phyloP scores from a whole-genome alignment of 2,113 vertebrate species.

The Micromys minutus region DNA sequence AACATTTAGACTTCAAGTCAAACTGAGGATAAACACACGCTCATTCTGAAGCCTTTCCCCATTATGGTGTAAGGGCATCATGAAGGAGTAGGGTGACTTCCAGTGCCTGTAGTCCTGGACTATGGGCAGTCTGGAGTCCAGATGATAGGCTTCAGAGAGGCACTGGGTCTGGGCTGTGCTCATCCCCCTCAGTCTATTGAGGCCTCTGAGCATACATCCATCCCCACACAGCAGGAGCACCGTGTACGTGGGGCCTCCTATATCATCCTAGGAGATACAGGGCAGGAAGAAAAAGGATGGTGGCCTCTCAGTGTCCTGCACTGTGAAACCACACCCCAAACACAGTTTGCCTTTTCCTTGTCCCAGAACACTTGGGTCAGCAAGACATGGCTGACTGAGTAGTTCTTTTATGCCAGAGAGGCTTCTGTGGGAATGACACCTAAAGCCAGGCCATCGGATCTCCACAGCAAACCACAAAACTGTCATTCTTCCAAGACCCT shows the following conservation, averaged over 20 bases:
- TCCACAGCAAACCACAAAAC: not conserved
- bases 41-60: conserved; percentile 25
- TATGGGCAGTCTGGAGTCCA: not conserved
- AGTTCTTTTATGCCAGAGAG: not conserved
- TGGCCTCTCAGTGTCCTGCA: not conserved
- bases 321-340: not conserved
- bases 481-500: not conserved
- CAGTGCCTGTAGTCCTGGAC: not conserved
- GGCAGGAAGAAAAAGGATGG: not conserved
- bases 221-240: fast-evolving
- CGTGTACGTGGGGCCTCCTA: not conserved
- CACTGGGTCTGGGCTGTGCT: not conserved
- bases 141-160: not conserved
- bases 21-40: conserved; percentile 53
- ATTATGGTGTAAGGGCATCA: not conserved
- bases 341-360: not conserved
- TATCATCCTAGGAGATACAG: not conserved
- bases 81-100: conserved; percentile 39
- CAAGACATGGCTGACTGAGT: not conserved
- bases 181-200: not conserved
- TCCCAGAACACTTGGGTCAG: not conserved
- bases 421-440: not conserved
- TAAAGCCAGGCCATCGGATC: not conserved
- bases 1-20: conserved; percentile 37
- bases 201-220: not conserved